Percentiles rank a stretch among this genome's conserved stretches.
Conservation (phyloP, 2,113 vertebrate species). For the Psittacula cyanocephala region DNA sequence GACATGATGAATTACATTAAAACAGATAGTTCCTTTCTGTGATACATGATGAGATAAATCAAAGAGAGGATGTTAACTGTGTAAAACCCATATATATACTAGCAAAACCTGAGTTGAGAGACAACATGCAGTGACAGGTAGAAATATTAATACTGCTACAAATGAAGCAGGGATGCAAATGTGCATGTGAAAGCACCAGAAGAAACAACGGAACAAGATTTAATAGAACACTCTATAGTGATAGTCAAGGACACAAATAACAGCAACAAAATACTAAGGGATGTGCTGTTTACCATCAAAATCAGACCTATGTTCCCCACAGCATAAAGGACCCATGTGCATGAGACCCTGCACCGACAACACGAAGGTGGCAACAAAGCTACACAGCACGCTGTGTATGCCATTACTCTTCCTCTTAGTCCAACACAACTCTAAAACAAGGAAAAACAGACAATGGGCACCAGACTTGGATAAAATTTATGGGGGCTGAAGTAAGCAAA, state of each 20-base stretch:
- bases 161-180: not conserved
- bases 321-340: not conserved
- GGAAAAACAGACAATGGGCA: not conserved
- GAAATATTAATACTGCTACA: not conserved
- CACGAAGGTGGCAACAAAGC: not conserved
- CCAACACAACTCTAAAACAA: not conserved
- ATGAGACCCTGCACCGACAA: not conserved
- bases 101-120: not conserved
- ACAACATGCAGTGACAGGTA: not conserved
- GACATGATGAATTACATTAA: not conserved
- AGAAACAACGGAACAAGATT: fast-evolving
- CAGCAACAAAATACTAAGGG: not conserved
- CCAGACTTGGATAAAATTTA: not conserved
- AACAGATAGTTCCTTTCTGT: not conserved
- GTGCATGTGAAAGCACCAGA: not conserved
- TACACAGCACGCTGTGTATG: fast-evolving
- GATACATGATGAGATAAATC: not conserved
- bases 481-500: not conserved
- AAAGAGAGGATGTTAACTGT: not conserved
- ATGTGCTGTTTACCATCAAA: not conserved
- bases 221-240: not conserved
- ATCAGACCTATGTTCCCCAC: not conserved
- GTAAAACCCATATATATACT: not conserved
- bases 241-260: not conserved
- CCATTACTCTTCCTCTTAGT: not conserved